Evolutionary conservation across 1,140 invertebrate species (phyloP), one percentile per base, ranked within the genome.

Genomic region (Temnothorax nylanderi): DNA sequence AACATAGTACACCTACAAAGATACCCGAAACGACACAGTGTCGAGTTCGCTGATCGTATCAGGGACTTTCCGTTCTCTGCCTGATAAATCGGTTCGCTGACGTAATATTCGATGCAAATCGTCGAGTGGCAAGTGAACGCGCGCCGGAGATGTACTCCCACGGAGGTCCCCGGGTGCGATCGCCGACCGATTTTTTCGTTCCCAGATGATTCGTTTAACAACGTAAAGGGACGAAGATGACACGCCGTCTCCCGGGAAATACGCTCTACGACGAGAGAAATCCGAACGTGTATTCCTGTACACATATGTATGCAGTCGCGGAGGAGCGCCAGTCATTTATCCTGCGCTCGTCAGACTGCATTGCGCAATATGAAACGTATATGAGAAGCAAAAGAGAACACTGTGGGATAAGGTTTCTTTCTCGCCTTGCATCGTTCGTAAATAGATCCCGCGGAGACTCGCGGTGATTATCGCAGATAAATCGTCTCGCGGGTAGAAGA

Each of bases 311-410:
- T 16, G 71, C 32, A 72, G 34, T 18, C 69, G 56, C 44, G 69
- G 34, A 78, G 76, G 10, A 47, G 81, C 82, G 89, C 75, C 85
- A n/a, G 74, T 89, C 72, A 84, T 89, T 90, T 88, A 88, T 90
- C 65, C 80, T 74, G 80, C 62, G 16, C 58, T 64, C 62, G 69
- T 84, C 69, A 74, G 64, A 67, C 81, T 65, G 74, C 76, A 75
- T 86, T 91, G 91, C 89, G 90, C 92, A 91, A 91, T 92, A 87
- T 89, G 87, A 90, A 85, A 86, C 87, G 84, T 88, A 87, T 77
- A 87, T 77, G 64, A 82, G 76, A 84, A 37, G 77, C 56, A 76
- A 75, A 90, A 84, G 58, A 56, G 84, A 86, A 77, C 32, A 49
- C 51, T 67, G 34, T 56, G n/a, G 16, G 13, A 51, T 51, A 78